phyloP scores from a whole-genome alignment of 1,140 invertebrate genomes.

The Drosophila obscura region DNA sequence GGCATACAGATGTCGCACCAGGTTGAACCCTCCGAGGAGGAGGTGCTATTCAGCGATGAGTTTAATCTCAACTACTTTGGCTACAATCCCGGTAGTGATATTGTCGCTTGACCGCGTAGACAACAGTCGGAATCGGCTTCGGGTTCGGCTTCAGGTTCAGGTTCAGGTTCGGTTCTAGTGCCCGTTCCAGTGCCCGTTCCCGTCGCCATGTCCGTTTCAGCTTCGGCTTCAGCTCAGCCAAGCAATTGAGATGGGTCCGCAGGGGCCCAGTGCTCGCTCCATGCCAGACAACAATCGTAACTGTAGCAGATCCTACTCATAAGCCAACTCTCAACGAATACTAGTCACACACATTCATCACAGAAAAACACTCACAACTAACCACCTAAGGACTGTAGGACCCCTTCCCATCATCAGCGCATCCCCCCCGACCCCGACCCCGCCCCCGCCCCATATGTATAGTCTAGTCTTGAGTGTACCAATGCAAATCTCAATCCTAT shows the following conservation, averaged over 20 bases:
- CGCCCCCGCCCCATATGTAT: slow-evolving; percentile 35
- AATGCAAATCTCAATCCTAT: slow-evolving; percentile 22
- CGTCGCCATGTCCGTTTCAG: neutral
- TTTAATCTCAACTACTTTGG: slow-evolving; percentile 84
- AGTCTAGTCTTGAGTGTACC: slow-evolving; percentile 75
- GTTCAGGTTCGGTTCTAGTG: slow-evolving; percentile 18
- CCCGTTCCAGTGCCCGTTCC: neutral
- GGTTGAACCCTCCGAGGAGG: slow-evolving; percentile 75
- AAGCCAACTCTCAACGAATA: slow-evolving; percentile 75
- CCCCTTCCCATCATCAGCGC: neutral
- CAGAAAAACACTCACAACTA: slow-evolving; percentile 30
- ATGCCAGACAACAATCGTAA: slow-evolving; percentile 56
- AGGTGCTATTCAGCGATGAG: slow-evolving; percentile 81
- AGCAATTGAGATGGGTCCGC: slow-evolving; percentile 26
- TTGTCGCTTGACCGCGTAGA: slow-evolving; percentile 80
- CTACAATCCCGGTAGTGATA: slow-evolving; percentile 79
- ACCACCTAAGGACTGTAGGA: slow-evolving; percentile 53
- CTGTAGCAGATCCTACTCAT: slow-evolving; percentile 56
- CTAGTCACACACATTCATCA: slow-evolving; percentile 63
- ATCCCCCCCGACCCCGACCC: too few species aligned
- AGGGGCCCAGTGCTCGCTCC: slow-evolving; percentile 11
- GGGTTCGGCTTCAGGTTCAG: neutral
- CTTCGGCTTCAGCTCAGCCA: slow-evolving; percentile 33
- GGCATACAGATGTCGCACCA: slow-evolving; percentile 80
- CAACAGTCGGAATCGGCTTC: slow-evolving; percentile 19